Conservation (phyloP, 2,113 vertebrate genomes). For the Hippocampus barbouri region DNA sequence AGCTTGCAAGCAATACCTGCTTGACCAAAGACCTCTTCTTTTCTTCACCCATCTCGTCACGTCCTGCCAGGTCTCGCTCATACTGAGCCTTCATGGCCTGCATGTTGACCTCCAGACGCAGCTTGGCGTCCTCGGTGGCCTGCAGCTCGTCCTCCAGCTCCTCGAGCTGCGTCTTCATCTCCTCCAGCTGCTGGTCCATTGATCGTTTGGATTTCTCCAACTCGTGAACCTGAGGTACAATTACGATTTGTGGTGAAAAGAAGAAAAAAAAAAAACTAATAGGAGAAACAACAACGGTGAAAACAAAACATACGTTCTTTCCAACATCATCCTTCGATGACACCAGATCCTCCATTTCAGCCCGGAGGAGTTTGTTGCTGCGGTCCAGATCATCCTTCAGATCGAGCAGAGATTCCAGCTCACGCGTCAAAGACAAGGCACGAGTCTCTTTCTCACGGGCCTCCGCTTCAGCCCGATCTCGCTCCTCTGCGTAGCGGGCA, state of each 20-base stretch:
- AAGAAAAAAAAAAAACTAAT: no score
- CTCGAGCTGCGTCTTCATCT: conserved; percentile 95
- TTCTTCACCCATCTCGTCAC: conserved; percentile 94
- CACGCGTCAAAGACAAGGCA: conserved; percentile 78
- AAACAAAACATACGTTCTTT: conserved; percentile 82
- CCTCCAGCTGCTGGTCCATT: conserved; percentile 94
- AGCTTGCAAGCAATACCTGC: conserved; percentile 72
- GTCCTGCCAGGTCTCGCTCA: conserved; percentile 87
- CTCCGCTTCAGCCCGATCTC: conserved; percentile 83
- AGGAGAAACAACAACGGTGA: neutral
- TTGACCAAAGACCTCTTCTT: conserved; percentile 92
- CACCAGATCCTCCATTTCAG: conserved; percentile 96
- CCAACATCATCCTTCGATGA: conserved; percentile 97
- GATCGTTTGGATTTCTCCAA: conserved; percentile 92
- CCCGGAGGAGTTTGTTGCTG: conserved; percentile 86
- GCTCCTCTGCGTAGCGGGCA: conserved; percentile 78
- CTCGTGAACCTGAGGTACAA: conserved; percentile 83
- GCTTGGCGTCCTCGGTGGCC: conserved; percentile 93
- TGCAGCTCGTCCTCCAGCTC: conserved; percentile 96
- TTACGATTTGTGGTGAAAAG: neutral
- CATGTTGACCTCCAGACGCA: conserved; percentile 95
- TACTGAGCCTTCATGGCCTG: conserved; percentile 97
- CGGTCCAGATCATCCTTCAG: conserved; percentile 87
- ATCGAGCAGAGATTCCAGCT: conserved; percentile 85
- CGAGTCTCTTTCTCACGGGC: conserved; percentile 86